Conservation (phyloP, 1,140 invertebrate species). For the Bombus superbus region DNA sequence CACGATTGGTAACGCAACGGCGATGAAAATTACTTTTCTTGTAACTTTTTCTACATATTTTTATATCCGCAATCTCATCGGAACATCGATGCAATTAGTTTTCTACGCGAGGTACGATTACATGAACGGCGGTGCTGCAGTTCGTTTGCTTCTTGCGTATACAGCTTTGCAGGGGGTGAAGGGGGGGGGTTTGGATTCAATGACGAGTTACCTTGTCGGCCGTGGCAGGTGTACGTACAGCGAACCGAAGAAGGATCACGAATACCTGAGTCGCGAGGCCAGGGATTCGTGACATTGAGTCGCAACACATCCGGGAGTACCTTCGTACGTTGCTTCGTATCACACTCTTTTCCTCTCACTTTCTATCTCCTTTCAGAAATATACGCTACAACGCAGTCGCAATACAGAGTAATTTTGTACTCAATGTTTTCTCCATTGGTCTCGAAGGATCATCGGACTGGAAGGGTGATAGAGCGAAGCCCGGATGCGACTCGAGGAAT, state of each 20-base stretch:
- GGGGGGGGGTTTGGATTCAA: background rate
- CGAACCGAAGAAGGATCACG: conserved; percentile 5
- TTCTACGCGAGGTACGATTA: background rate
- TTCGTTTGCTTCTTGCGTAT: background rate
- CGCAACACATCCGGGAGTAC: conserved; percentile 37
- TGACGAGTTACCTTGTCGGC: background rate
- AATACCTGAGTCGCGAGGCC: conserved; percentile 12
- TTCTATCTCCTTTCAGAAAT: background rate
- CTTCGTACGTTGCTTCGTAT: conserved; percentile 5
- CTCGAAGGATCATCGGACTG: conserved; percentile 14
- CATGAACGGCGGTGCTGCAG: background rate
- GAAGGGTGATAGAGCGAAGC: conserved; percentile 13
- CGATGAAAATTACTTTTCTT: background rate
- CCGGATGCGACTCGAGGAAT: conserved; percentile 34
- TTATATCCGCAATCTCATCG: background rate
- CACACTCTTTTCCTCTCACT: background rate
- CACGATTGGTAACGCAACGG: background rate
- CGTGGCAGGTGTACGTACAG: conserved; percentile 27
- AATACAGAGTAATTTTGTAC: conserved; percentile 52
- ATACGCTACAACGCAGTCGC: background rate
- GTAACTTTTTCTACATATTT: background rate
- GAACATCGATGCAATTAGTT: background rate
- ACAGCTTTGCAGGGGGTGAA: too few relatives aligned
- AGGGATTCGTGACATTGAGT: conserved; percentile 34
- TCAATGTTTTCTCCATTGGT: conserved; percentile 19